Percentiles rank a stretch among this genome's conserved stretches.
Conservation (phyloP, 2,888 invertebrate genomes). For the Orchesella flavescens region DNA sequence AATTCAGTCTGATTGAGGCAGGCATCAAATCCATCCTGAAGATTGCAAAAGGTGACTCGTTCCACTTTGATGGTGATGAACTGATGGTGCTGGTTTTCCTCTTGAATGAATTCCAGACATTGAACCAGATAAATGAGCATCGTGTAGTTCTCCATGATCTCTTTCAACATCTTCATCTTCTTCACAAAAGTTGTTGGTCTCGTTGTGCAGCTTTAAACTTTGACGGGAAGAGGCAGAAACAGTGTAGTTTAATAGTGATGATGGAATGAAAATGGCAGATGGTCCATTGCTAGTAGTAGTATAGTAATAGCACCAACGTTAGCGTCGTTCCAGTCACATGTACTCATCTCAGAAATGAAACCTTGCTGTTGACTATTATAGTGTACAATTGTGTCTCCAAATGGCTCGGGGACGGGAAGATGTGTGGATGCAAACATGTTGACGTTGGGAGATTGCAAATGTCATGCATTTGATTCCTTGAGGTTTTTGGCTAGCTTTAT, state of each 20-base stretch:
- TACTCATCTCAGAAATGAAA: slow-evolving; percentile 29
- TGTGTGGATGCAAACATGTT: slow-evolving; percentile 49
- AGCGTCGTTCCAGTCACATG: slow-evolving; percentile 48
- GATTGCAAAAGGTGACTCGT: slow-evolving; percentile 64
- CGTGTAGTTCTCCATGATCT: slow-evolving; percentile 49
- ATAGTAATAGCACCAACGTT: slow-evolving; percentile 53
- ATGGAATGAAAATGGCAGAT: slow-evolving; percentile 54
- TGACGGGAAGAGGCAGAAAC: slow-evolving; percentile 50
- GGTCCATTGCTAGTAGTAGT: slow-evolving; percentile 57
- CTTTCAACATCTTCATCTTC: slow-evolving; percentile 57
- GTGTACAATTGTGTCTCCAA: slow-evolving; percentile 46
- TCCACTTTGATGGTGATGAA: background rate
- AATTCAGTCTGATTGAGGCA: slow-evolving; percentile 60
- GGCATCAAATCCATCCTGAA: slow-evolving; percentile 68
- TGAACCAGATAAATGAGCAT: slow-evolving; percentile 38
- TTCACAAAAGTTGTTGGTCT: slow-evolving; percentile 46
- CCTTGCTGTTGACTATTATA: slow-evolving; percentile 38
- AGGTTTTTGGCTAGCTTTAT: slow-evolving; percentile 71
- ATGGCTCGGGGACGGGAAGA: slow-evolving; percentile 60
- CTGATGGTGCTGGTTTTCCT: slow-evolving; percentile 13
- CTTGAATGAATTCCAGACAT: slow-evolving; percentile 58
- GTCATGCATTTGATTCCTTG: slow-evolving; percentile 72
- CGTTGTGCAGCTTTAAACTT: slow-evolving; percentile 52
- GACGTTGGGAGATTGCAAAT: slow-evolving; percentile 61
- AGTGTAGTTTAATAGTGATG: slow-evolving; percentile 43